Evolutionary conservation across 1,140 invertebrate species (phyloP).

Genomic region (Pogonomyrmex barbatus): DNA sequence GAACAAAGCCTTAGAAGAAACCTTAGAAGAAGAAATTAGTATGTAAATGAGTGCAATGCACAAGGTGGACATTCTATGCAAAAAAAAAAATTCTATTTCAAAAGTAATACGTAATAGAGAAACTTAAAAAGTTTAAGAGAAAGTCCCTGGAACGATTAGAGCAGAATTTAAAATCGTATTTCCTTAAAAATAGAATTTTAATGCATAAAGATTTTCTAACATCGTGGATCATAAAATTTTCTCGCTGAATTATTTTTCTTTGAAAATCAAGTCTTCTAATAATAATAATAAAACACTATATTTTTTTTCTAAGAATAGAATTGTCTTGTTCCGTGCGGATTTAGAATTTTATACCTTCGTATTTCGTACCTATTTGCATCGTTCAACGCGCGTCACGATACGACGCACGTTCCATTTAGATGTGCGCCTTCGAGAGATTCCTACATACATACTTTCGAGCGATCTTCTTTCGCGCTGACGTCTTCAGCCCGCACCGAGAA

Average conservation of each 20-base stretch:
- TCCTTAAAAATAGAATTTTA: neutral
- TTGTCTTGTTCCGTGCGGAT: neutral
- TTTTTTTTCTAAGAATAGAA: neutral
- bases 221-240: neutral
- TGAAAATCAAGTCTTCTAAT: neutral
- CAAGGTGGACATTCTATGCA: neutral
- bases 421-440: neutral
- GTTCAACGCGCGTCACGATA: neutral
- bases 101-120: constrained; percentile 6
- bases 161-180: neutral
- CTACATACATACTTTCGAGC: neutral
- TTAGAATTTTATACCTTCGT: neutral
- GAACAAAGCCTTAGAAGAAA: constrained; percentile 48
- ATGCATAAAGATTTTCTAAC: neutral
- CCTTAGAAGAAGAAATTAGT: constrained; percentile 54
- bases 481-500: neutral
- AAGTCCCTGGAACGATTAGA: neutral
- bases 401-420: neutral
- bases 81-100: neutral
- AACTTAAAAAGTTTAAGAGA: neutral
- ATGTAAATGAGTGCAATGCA: constrained; percentile 5
- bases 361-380: neutral
- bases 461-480: neutral
- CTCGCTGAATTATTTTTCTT: neutral
- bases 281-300: neutral